These are phyloP conservation scores for Pyrochroa serraticornis DNA, from an alignment of 2,888 invertebrate genomes.

Conservation along the genomic window DNA sequence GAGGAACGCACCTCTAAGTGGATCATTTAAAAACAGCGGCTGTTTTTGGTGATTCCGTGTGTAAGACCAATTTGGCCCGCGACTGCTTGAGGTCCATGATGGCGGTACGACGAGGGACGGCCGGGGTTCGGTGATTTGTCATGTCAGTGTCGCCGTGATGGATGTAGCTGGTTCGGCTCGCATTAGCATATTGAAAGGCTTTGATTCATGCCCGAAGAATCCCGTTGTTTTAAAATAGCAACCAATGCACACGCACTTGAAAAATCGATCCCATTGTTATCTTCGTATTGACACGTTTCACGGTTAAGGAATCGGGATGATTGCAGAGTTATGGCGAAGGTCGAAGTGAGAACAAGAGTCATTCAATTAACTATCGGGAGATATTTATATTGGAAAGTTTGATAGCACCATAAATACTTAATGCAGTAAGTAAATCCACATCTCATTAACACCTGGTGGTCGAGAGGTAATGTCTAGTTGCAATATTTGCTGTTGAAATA, in stretches of 20 bases:
- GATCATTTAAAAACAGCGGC: slow-evolving; percentile 23
- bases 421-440: too few relatives aligned
- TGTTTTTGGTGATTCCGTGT: slow-evolving; percentile 39
- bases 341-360: not conserved
- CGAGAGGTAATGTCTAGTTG: too few relatives aligned
- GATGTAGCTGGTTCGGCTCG: slow-evolving; percentile 50
- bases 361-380: not conserved
- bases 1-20: slow-evolving; percentile 25
- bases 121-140: slow-evolving; percentile 53
- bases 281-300: slow-evolving; percentile 32
- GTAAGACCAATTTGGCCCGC: slow-evolving; percentile 37
- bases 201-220: slow-evolving; percentile 54
- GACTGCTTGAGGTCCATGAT: slow-evolving; percentile 25
- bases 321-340: slow-evolving; percentile 16
- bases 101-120: slow-evolving; percentile 12
- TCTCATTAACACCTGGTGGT: too few relatives aligned
- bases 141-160: slow-evolving; percentile 58
- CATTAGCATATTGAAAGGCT: slow-evolving; percentile 59
- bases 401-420: slow-evolving; percentile 4
- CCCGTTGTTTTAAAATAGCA: slow-evolving; percentile 54
- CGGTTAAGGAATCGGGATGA: not conserved
- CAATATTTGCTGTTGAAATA: too few relatives aligned
- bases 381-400: slow-evolving; percentile 1
- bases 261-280: slow-evolving; percentile 45
- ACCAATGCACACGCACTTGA: slow-evolving; percentile 39